Evolutionary conservation across 2,797 vertebrate genomes (phyloP).

Genomic region (Buceros bicornis): DNA sequence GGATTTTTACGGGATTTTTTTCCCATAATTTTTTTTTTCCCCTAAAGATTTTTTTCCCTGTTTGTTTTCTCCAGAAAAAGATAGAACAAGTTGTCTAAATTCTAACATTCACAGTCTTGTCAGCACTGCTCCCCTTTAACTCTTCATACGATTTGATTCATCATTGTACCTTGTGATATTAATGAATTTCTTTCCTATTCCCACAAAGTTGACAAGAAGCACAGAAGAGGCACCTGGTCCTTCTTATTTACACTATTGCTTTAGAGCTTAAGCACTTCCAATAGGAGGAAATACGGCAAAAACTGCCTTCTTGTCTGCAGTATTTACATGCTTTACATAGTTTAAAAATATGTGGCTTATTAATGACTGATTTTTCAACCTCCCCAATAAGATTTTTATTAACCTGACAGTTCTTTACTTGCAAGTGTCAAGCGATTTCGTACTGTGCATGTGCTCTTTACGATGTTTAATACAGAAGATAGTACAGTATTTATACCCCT

Average conservation of each 20-base stretch:
- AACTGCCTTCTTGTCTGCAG: conserved; percentile 64
- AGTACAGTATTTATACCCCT: conserved; percentile 80
- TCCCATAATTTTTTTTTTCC: neutral
- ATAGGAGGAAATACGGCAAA: conserved; percentile 70
- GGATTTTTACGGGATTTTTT: neutral
- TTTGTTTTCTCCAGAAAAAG: neutral
- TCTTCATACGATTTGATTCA: neutral
- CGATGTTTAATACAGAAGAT: conserved; percentile 79
- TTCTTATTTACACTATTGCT: conserved; percentile 43
- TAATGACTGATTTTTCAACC: conserved; percentile 76
- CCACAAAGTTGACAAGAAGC: neutral
- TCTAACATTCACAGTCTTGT: rapidly evolving
- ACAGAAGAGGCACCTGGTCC: neutral
- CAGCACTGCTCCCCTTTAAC: neutral
- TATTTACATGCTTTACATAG: conserved; percentile 79
- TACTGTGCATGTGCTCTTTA: conserved; percentile 62
- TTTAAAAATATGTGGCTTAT: conserved; percentile 81
- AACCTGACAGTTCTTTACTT: conserved; percentile 74
- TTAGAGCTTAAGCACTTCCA: conserved; percentile 35
- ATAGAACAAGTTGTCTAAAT: neutral
- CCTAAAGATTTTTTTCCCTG: neutral
- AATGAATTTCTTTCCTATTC: neutral
- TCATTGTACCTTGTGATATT: neutral
- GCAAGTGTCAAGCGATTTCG: conserved; percentile 60
- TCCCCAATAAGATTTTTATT: conserved; percentile 77